phyloP scores from a whole-genome alignment of 2,888 invertebrate genomes.

The Automeris io region DNA sequence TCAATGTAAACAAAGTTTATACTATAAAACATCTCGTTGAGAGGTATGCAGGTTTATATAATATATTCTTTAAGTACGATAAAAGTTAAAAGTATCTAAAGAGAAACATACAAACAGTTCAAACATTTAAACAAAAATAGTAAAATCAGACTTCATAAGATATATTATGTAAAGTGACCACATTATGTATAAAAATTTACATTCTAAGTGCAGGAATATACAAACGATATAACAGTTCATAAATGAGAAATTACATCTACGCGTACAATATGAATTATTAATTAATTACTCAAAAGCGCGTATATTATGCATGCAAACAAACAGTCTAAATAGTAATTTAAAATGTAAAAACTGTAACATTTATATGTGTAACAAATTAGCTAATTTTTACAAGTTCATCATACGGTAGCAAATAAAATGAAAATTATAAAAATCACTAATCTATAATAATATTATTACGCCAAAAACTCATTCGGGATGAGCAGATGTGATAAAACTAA shows the following conservation, averaged over 20 bases:
- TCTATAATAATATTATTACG: too few species aligned
- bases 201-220: conserved; percentile 3
- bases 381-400: too few species aligned
- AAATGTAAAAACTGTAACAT: conserved; percentile 24
- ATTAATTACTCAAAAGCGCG: neutral
- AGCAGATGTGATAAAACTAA: too few species aligned
- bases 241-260: conserved; percentile 9
- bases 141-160: conserved; percentile 22
- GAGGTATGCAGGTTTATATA: conserved; percentile 43
- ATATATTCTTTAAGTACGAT: conserved; percentile 36
- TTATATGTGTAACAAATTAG: conserved; percentile 21
- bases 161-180: neutral
- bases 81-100: conserved; percentile 28
- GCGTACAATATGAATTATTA: neutral
- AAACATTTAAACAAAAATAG: conserved; percentile 24
- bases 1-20: conserved; percentile 37
- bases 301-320: conserved; percentile 17
- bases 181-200: conserved; percentile 3
- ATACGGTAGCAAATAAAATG: too few species aligned
- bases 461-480: too few species aligned
- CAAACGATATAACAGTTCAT: conserved; percentile 10
- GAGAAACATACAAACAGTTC: conserved; percentile 11
- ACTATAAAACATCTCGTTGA: conserved; percentile 31
- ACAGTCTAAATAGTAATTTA: conserved; percentile 23
- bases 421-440: too few species aligned